Evolutionary conservation across 2,113 vertebrate species (phyloP).

Genomic region (Pseudonaja textilis): DNA sequence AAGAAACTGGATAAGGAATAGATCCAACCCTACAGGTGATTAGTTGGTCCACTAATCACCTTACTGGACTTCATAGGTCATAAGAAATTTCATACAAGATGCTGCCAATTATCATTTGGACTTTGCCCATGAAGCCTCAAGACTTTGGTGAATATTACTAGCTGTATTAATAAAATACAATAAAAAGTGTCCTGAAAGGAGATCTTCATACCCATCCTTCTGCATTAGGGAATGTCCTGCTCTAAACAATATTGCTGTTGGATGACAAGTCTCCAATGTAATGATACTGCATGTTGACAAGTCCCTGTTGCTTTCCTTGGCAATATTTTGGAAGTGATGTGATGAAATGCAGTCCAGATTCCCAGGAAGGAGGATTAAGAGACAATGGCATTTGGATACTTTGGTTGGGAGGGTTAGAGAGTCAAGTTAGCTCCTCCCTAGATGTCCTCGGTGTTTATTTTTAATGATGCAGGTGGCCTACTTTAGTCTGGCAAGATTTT

Average conservation of each 20-base stretch:
- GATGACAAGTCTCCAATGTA: background rate
- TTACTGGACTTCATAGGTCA: background rate
- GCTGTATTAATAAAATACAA: background rate
- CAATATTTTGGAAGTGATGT: background rate
- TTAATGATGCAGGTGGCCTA: background rate
- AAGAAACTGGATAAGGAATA: background rate
- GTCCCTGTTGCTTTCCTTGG: background rate
- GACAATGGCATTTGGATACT: background rate
- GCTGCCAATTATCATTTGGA: background rate
- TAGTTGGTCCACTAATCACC: background rate
- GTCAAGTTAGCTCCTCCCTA: background rate
- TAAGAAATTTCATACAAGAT: background rate
- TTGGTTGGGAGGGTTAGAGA: background rate
- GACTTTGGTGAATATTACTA: background rate
- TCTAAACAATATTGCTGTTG: background rate
- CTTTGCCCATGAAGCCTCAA: background rate
- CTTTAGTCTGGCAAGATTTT: background rate
- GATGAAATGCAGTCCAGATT: background rate
- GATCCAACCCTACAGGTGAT: background rate
- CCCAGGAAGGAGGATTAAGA: background rate
- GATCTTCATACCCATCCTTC: background rate
- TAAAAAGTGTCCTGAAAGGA: background rate
- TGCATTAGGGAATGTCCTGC: background rate
- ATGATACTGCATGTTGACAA: background rate
- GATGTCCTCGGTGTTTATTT: background rate